A percentile compares a stretch with the other conserved stretches of the same genome.
Conservation (phyloP, 2,797 vertebrate species). For the Epinephelus malabaricus region DNA sequence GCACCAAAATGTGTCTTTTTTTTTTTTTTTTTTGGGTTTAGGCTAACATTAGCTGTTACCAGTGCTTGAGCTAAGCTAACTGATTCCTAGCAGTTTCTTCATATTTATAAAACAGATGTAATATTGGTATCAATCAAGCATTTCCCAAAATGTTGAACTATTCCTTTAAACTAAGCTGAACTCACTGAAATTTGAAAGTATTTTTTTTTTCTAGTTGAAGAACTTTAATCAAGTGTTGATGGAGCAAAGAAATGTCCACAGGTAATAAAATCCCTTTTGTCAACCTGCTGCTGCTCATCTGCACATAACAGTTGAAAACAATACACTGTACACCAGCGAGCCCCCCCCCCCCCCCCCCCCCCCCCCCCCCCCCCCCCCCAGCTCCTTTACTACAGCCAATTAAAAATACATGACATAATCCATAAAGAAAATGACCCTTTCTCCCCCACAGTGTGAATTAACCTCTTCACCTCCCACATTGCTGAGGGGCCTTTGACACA, state of each 20-base stretch:
- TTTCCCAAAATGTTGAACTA: background rate
- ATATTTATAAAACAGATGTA: too few relatives aligned
- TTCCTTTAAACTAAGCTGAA: background rate
- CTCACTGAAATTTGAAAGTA: too few relatives aligned
- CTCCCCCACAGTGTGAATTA: conserved; percentile 29
- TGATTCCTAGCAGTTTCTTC: too few relatives aligned
- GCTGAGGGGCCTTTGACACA: conserved; percentile 57
- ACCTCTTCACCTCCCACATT: conserved; percentile 32
- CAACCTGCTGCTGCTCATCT: background rate
- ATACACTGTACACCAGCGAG: background rate
- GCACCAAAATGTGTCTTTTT: background rate
- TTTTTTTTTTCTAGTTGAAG: too few relatives aligned
- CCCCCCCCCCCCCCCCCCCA: background rate
- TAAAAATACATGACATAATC: conserved; percentile 67
- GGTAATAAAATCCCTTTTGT: background rate
- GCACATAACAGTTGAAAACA: background rate
- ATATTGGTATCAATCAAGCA: background rate
- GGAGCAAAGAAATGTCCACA: background rate
- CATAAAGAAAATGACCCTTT: conserved; percentile 68
- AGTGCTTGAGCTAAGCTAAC: too few relatives aligned
- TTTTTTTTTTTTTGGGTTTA: too few relatives aligned
- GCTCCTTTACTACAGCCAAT: conserved; percentile 35
- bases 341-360: background rate
- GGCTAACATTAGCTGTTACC: too few relatives aligned
- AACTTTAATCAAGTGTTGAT: background rate